Evolutionary conservation across 2,113 vertebrate genomes (phyloP).

Genomic region (Cettia cetti): DNA sequence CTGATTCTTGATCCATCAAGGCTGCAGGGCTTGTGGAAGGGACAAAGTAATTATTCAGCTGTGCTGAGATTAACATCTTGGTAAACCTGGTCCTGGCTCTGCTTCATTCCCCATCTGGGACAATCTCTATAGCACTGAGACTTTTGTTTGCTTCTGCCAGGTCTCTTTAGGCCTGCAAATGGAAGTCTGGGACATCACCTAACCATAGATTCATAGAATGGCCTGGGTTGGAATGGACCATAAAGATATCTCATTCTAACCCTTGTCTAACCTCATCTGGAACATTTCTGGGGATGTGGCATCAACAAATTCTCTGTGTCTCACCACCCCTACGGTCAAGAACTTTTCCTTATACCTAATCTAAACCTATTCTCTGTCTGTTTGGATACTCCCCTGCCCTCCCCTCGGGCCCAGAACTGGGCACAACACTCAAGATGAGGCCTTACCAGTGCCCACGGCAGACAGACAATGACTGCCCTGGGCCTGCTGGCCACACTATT

Average conservation of each 20-base stretch:
- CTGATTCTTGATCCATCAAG: rapidly evolving
- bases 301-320: background rate
- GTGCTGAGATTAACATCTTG: rapidly evolving
- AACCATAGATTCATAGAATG: background rate
- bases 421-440: background rate
- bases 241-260: background rate
- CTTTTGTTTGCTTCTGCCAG: background rate
- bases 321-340: background rate
- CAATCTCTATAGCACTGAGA: background rate
- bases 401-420: no score
- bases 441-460: no score
- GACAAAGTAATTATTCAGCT: background rate
- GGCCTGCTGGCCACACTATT: background rate
- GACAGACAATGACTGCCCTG: background rate
- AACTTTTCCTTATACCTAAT: background rate
- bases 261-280: background rate
- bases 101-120: rapidly evolving
- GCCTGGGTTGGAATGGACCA: background rate
- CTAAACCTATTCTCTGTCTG: background rate
- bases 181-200: background rate
- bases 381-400: background rate
- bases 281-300: background rate
- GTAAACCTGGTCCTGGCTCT: background rate
- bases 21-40: background rate
- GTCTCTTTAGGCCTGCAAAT: background rate